A percentile compares a stretch with the other conserved stretches of the same genome.
Evolutionary conservation across 2,888 invertebrate species (phyloP).

Genomic region (Ormia ochracea): DNA sequence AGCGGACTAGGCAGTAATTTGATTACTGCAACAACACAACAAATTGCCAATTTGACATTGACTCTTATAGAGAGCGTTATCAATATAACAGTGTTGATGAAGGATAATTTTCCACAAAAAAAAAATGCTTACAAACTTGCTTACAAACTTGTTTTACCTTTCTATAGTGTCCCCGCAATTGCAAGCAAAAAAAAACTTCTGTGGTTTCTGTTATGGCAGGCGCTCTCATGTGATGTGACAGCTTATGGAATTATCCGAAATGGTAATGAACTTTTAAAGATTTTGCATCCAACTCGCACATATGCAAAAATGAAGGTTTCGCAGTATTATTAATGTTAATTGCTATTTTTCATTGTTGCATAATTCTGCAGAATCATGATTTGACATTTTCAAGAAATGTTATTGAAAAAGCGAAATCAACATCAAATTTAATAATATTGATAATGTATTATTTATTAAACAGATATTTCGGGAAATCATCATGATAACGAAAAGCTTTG

Average conservation of each 20-base stretch:
- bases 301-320: neutral
- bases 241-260: slow-evolving; percentile 22
- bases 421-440: slow-evolving; percentile 11
- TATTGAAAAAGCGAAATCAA: neutral
- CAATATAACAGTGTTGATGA: too few species aligned
- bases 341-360: slow-evolving; percentile 36
- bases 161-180: neutral
- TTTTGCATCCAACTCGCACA: neutral
- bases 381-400: slow-evolving; percentile 32
- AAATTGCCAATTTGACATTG: too few species aligned
- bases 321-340: slow-evolving; percentile 32
- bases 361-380: slow-evolving; percentile 30
- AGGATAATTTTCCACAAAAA: too few species aligned
- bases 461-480: neutral
- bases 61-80: too few species aligned
- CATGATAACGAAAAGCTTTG: slow-evolving; percentile 1
- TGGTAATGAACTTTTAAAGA: slow-evolving; percentile 41
- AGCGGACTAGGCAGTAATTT: too few species aligned
- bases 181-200: neutral
- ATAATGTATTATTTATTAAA: slow-evolving; percentile 19
- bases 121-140: too few species aligned
- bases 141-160: neutral
- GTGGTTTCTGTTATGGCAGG: neutral
- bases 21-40: too few species aligned
- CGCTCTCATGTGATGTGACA: neutral